Conservation (phyloP, 2,113 vertebrate genomes). For the Hylia prasina region DNA sequence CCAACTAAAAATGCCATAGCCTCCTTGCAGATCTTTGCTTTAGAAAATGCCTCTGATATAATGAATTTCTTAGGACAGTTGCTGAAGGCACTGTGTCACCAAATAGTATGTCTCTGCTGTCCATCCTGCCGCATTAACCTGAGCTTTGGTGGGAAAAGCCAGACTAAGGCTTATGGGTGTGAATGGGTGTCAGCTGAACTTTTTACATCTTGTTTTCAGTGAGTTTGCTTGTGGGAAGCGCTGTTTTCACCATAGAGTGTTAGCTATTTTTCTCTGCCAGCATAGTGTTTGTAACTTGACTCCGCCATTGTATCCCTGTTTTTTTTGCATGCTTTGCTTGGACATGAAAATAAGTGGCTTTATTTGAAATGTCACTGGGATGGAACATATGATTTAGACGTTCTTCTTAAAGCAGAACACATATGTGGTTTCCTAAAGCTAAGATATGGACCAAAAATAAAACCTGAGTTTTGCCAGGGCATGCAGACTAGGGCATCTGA, state of each 20-base stretch:
- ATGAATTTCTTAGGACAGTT: not conserved
- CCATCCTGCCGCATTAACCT: not conserved
- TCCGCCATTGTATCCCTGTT: not conserved
- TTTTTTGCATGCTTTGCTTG: not conserved
- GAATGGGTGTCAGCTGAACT: not conserved
- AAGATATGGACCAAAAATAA: conserved; percentile 24
- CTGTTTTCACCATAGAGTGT: not conserved
- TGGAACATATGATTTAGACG: not conserved
- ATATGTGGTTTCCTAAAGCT: not conserved
- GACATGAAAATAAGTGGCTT: not conserved
- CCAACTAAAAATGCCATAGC: rapidly evolving
- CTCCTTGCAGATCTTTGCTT: not conserved
- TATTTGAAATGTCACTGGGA: not conserved
- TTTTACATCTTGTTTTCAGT: not conserved
- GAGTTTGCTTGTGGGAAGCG: not conserved
- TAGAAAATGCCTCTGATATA: not conserved
- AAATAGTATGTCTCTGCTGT: not conserved
- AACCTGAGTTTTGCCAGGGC: not conserved
- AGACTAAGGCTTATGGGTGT: not conserved
- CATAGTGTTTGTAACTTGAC: not conserved
- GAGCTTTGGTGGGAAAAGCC: not conserved
- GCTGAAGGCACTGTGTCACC: not conserved
- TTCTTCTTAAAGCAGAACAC: conserved; percentile 1
- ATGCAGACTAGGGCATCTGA: not conserved
- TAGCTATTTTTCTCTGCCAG: not conserved